These are phyloP conservation scores for Caenorhabditis becei DNA, from an alignment of 2,888 invertebrate species.

Conservation along the genomic window DNA sequence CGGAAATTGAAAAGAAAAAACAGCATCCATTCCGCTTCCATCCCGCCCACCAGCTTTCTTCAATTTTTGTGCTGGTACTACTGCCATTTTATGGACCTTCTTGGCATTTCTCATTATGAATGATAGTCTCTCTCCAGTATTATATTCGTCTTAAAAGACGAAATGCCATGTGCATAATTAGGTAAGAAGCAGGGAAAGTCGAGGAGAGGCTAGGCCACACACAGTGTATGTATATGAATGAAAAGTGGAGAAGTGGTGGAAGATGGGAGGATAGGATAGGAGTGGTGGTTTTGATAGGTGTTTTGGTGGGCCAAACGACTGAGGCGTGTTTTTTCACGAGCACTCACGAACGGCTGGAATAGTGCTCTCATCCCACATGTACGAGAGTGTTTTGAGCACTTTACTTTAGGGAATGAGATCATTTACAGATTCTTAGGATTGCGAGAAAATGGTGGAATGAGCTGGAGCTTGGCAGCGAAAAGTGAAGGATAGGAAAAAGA, in stretches of 20 bases:
- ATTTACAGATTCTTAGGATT: not conserved
- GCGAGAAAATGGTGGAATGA: not conserved
- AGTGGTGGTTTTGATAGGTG: slow-evolving; percentile 59
- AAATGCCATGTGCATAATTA: slow-evolving; percentile 5
- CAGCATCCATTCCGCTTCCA: not conserved
- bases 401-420: slow-evolving; percentile 17
- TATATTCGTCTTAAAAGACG: slow-evolving; percentile 1
- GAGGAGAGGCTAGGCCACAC: not conserved
- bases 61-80: not conserved
- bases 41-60: not conserved
- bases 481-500: slow-evolving; percentile 14
- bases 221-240: not conserved
- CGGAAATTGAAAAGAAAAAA: slow-evolving; percentile 17
- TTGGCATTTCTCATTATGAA: slow-evolving; percentile 7
- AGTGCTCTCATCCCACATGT: slow-evolving; percentile 29
- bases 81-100: not conserved
- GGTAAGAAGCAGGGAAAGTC: not conserved
- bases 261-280: not conserved
- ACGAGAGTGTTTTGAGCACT: slow-evolving; percentile 24
- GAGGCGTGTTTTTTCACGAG: slow-evolving; percentile 27
- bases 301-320: slow-evolving; percentile 42
- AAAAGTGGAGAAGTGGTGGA: slow-evolving; percentile 11
- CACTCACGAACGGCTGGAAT: slow-evolving; percentile 29
- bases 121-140: not conserved
- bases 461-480: not conserved